Base-by-base conservation (phyloP, 2,113 vertebrate genomes). In the Misgurnus anguillicaudatus region DNA sequence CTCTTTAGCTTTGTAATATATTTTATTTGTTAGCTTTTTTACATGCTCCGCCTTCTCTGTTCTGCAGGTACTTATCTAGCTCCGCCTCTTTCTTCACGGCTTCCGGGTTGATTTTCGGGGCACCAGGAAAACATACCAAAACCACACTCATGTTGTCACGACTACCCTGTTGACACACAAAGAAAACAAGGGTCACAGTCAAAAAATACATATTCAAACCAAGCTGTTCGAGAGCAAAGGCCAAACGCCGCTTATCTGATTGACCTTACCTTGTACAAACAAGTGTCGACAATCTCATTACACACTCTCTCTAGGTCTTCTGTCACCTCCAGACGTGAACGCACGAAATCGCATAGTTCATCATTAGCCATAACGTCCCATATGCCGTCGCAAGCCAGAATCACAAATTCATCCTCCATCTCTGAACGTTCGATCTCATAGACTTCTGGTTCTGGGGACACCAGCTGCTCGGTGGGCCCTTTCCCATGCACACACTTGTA, bases 361-460 rank as follows among this genome's bases (percentile, higher is more conserved):
- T 96, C 95, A 31, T 96, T 96, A 90, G 93, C 94, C 94, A 96
- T 96, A 87, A 96, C 95, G 89, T 96, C 95, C 95, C 95, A 96
- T 90, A 96, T 95, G 80, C 95, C 95, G 88, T 96, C 95, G 87
- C 95, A 96, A 86, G 95, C 95, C 89, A 96, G 87, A 86, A 96
- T 92, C 71, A 96, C 92, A 90, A 96, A 96, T 68, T 95, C 95
- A 85, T 96, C 95, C 80, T 95, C 94, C 1, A 60, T 47, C 86
- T 96, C 94, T 69, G 91, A 92, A 86, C 95, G 93, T 88, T 94
- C 83, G 77, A 96, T 92, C 89, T 95, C 95, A 86, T 94, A 95
- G 80, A 96, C 95, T 89, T 96, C 95, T 51, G 95, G 95, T 90
- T 96, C 95, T 74, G 95, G 95, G 85, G 95, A 96, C 86, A 96